These are phyloP conservation scores for Chironomus striatipennis DNA, from an alignment of 1,140 invertebrate genomes.

Conservation along the genomic window DNA sequence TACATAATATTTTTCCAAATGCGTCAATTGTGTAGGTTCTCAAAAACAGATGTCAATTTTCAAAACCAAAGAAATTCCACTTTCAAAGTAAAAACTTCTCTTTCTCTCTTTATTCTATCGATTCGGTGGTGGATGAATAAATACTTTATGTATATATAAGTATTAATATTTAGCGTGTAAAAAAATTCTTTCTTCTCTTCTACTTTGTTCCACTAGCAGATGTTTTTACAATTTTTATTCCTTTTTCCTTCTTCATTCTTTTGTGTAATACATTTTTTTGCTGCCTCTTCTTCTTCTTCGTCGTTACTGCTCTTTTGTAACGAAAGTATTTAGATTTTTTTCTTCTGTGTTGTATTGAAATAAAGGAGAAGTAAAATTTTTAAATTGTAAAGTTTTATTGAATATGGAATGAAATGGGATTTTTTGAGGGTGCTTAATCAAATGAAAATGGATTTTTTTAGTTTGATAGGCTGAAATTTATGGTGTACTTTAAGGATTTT, in stretches of 20 bases:
- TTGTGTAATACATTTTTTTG: too few relatives aligned
- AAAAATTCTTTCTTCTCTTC: not conserved
- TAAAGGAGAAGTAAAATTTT: not conserved
- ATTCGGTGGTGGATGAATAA: not conserved
- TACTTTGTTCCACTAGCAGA: conserved; percentile 12
- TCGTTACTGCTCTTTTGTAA: too few relatives aligned
- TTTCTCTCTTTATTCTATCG: not conserved
- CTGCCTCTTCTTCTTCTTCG: too few relatives aligned
- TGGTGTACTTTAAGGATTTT: too few relatives aligned
- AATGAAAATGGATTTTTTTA: not conserved
- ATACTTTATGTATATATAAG: not conserved
- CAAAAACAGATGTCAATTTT: too few relatives aligned
- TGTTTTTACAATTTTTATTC: not conserved
- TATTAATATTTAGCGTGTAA: not conserved
- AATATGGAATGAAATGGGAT: not conserved
- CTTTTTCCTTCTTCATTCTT: not conserved
- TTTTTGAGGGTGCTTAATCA: conserved; percentile 2
- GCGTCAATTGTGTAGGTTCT: too few relatives aligned
- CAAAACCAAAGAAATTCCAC: too few relatives aligned
- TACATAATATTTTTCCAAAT: too few relatives aligned
- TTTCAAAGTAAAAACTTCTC: not conserved
- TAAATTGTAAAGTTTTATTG: not conserved
- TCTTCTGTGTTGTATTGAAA: not conserved
- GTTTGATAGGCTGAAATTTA: too few relatives aligned
- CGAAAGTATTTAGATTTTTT: too few relatives aligned